Evolutionary conservation across 2,888 invertebrate species (phyloP), one percentile per base, ranked within the genome.

Genomic region (Lithophane socia): DNA sequence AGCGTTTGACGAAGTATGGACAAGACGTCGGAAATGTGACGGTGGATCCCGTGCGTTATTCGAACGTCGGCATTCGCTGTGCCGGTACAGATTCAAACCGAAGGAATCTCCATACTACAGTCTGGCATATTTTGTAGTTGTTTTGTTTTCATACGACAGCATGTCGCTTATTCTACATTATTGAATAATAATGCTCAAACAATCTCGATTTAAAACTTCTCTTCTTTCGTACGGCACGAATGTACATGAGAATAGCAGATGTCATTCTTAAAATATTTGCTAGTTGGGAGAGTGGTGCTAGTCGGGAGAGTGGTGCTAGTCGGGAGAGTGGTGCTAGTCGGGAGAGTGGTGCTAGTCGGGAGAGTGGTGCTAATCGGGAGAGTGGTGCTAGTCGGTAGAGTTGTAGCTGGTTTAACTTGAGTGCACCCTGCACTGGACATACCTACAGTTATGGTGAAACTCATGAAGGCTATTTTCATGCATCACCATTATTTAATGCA

Each of bases 21-120:
- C 68, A 58, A 60, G 66, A 72, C 61, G 86, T 18, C 87, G 86
- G 84, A 86, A 83, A 86, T 86, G 69, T 84, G 73, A 75, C 61
- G 56, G 4, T 12, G 77, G 37, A 47, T 37, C 58, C 49, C 56
- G 7, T 67, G 68, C 49, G 75, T 63, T 63, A 49, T 67, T 82
- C 58, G 44, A 69, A 82, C 63, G 61, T 52, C 54, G 42, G 54
- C 64, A 80, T 64, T 64, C 42, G 52, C 58, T 42, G 60, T 37
- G 18, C 70, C 63, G 85, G n/a, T 29, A 44, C 73, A 42, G 73
- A 69, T 56, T 56, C 61, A 42, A 65, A 12, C 49, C 13, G 47
- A 54, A 84, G 85, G 85, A 82, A 82, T 85, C 60, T 61, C 52
- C 56, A 49, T 56, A 56, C 56, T 37, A 37, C 29, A 3, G 21